Evolutionary conservation across 2,888 invertebrate genomes (phyloP).

Genomic region (Odiellus spinosus): DNA sequence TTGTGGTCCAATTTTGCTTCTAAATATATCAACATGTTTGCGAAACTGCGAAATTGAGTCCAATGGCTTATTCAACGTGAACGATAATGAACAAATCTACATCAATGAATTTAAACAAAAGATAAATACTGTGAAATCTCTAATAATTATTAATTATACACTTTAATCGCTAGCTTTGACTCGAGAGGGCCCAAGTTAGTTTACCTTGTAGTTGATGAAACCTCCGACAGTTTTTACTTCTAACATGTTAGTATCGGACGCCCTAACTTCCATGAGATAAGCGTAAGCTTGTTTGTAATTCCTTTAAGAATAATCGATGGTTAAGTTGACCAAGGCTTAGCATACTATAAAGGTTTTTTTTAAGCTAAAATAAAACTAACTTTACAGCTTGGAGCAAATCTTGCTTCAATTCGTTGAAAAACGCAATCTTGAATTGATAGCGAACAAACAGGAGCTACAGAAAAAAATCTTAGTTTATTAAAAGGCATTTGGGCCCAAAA

Average conservation of each 20-base stretch:
- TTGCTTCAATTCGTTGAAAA: conserved; percentile 81
- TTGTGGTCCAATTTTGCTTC: conserved; percentile 50
- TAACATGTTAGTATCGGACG: conserved; percentile 74
- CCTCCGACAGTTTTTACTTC: conserved; percentile 91
- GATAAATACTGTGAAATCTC: too few species aligned
- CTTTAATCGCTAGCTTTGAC: not conserved
- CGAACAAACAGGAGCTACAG: conserved; percentile 63
- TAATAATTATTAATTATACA: too few species aligned
- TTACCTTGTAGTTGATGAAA: conserved; percentile 76
- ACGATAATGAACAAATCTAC: conserved; percentile 67
- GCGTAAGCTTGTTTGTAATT: conserved; percentile 65
- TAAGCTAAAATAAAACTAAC: conserved; percentile 23
- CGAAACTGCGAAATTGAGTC: conserved; percentile 91
- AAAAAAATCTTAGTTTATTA: conserved; percentile 6
- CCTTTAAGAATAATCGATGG: conserved; percentile 25
- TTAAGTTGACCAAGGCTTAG: too few species aligned
- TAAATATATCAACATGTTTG: conserved; percentile 77
- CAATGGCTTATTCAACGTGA: conserved; percentile 69
- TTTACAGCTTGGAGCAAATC: conserved; percentile 68
- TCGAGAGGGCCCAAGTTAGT: not conserved
- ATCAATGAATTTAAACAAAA: conserved; percentile 8
- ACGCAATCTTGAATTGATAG: conserved; percentile 93
- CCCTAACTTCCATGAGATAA: conserved; percentile 68
- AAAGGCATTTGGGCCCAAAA: not conserved
- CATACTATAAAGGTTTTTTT: too few species aligned